Conservation (phyloP, 2,888 invertebrate species). For the Cephus pulcher region DNA sequence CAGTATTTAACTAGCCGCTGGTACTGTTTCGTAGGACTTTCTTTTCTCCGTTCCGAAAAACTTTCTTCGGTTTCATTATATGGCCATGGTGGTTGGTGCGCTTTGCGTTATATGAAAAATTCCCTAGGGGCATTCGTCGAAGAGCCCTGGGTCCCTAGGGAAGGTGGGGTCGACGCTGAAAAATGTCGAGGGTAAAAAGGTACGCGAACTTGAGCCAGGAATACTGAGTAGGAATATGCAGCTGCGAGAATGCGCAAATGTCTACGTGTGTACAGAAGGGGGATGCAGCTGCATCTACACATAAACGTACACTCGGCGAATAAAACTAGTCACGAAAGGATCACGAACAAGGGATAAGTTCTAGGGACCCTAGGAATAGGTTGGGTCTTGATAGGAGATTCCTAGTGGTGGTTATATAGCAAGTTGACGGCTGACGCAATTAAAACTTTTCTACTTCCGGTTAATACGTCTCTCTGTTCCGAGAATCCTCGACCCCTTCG, state of each 20-base stretch:
- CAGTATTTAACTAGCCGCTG: background rate
- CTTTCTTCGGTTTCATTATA: background rate
- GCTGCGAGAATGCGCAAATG: background rate
- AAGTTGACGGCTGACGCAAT: slow-evolving; percentile 51
- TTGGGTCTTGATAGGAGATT: background rate
- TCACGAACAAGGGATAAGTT: slow-evolving; percentile 6
- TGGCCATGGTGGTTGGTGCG: background rate
- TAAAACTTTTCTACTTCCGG: slow-evolving; percentile 60
- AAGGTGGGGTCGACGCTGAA: background rate
- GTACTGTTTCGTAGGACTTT: background rate
- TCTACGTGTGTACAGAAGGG: background rate
- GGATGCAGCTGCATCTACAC: background rate
- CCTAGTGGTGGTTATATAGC: slow-evolving; percentile 1
- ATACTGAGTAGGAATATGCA: background rate
- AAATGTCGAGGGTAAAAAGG: background rate
- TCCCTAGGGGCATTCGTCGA: background rate
- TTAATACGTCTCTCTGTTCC: slow-evolving; percentile 56
- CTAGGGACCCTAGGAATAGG: slow-evolving; percentile 2
- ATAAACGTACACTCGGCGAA: background rate
- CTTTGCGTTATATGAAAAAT: background rate
- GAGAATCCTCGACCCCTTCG: slow-evolving; percentile 18
- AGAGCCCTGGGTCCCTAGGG: background rate
- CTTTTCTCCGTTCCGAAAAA: background rate
- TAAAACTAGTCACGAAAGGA: background rate
- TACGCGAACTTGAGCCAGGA: background rate